Conservation (phyloP, 1,140 invertebrate genomes). For the Drosophila chauvacae region DNA sequence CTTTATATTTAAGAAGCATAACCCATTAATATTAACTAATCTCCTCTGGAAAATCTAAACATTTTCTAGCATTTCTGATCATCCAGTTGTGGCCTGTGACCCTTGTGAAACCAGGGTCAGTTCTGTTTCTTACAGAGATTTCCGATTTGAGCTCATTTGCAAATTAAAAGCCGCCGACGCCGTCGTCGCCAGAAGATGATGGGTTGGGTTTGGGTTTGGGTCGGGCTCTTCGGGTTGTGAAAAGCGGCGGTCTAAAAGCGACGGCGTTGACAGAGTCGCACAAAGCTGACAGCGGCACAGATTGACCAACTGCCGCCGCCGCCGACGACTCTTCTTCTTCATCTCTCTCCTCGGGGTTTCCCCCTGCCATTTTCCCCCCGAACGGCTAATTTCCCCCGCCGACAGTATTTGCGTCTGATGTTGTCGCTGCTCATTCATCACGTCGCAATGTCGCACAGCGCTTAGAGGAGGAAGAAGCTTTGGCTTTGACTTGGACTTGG, state of each 20-base stretch:
- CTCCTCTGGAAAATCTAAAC: not conserved
- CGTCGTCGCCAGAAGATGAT: conserved; percentile 15
- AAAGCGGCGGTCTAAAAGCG: conserved; percentile 37
- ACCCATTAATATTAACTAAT: not conserved
- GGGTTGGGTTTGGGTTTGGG: not conserved
- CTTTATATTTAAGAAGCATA: not conserved
- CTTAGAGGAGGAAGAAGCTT: conserved; percentile 25
- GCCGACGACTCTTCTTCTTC: not conserved
- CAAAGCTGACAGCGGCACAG: conserved; percentile 73
- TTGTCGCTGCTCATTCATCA: conserved; percentile 76
- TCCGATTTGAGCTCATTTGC: conserved; percentile 69
- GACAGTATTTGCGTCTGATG: conserved; percentile 47
- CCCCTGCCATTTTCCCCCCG: not conserved
- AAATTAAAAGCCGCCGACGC: conserved; percentile 71
- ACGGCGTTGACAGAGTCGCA: conserved; percentile 73
- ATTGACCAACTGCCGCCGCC: conserved; percentile 41
- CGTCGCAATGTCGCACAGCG: conserved; percentile 56
- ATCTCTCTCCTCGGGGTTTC: not conserved
- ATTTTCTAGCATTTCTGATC: conserved; percentile 6
- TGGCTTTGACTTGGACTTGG: conserved; percentile 16
- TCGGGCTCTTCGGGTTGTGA: conserved; percentile 5
- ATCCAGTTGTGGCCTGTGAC: not conserved
- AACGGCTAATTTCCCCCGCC: conserved; percentile 22
- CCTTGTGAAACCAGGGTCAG: not conserved
- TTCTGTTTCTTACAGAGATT: conserved; percentile 7